A percentile compares a stretch with the other conserved stretches of the same genome.
Conservation (phyloP, 2,797 vertebrate species). For the Trachurus trachurus region DNA sequence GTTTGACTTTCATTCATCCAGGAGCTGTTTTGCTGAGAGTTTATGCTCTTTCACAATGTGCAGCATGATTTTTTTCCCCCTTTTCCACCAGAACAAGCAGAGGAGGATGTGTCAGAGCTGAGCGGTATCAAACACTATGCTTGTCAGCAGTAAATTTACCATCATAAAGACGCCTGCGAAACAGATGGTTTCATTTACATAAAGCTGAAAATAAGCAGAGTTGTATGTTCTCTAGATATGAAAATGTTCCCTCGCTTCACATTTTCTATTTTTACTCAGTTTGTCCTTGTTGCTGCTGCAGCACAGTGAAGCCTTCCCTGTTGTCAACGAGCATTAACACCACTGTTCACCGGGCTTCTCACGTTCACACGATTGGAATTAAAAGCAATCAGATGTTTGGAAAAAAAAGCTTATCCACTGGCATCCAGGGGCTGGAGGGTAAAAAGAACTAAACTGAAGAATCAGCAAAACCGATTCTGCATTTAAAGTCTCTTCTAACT, state of each 20-base stretch:
- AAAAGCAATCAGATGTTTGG: neutral
- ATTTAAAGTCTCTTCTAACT: neutral
- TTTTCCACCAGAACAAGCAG: neutral
- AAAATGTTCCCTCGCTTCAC: neutral
- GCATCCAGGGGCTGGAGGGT: neutral
- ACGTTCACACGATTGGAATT: neutral
- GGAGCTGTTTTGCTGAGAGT: slow-evolving; percentile 2
- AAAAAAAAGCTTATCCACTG: neutral
- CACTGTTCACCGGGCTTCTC: neutral
- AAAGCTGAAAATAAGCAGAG: slow-evolving; percentile 12
- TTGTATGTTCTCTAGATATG: neutral
- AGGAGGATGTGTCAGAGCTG: neutral
- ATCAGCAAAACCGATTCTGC: neutral
- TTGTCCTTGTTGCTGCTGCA: neutral
- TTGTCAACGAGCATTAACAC: too few species aligned
- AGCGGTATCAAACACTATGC: neutral
- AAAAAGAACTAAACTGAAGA: neutral
- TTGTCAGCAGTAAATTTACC: slow-evolving; percentile 19
- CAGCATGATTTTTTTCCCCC: neutral
- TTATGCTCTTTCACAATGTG: neutral
- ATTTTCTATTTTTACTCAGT: neutral
- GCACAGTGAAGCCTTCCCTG: neutral
- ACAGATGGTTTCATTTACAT: slow-evolving; percentile 15
- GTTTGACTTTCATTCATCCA: slow-evolving; percentile 11
- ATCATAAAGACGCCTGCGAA: neutral